A percentile compares a stretch with the other conserved stretches of the same genome.
Conservation (phyloP, 1,140 invertebrate genomes). For the Drosophila willistoni region DNA sequence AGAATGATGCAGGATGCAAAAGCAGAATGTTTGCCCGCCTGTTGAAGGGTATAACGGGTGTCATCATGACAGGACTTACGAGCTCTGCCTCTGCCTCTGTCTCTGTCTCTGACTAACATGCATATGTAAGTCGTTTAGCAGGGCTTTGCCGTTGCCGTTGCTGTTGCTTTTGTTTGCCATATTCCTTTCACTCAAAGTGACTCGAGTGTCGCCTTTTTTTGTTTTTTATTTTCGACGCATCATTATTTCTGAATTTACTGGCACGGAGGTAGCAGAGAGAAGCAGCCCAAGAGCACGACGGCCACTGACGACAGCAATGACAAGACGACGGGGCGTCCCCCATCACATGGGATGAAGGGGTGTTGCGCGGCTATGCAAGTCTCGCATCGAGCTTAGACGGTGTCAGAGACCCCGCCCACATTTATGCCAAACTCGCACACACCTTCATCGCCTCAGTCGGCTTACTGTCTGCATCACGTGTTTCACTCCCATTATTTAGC, state of each 20-base stretch:
- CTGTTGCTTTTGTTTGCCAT: constrained; percentile 23
- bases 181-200: constrained; percentile 34
- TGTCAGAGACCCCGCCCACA: constrained; percentile 8
- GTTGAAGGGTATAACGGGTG: constrained; percentile 19
- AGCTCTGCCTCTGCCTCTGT: not conserved
- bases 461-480: constrained; percentile 8
- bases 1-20: constrained; percentile 1
- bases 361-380: not conserved
- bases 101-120: constrained; percentile 18
- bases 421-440: not conserved
- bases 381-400: constrained; percentile 5
- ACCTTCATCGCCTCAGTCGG: not conserved
- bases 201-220: constrained; percentile 29
- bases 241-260: constrained; percentile 32
- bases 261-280: not conserved
- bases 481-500: constrained; percentile 10
- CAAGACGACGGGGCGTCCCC: constrained; percentile 7
- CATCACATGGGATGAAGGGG: not conserved
- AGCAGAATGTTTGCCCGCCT: not conserved
- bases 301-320: constrained; percentile 8
- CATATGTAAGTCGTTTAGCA: constrained; percentile 31
- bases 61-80: constrained; percentile 19
- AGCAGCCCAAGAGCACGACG: not conserved
- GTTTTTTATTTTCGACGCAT: constrained; percentile 32
- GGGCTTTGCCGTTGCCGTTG: constrained; percentile 23